Conservation (phyloP, 2,888 invertebrate genomes). For the Adineta ricciae region DNA sequence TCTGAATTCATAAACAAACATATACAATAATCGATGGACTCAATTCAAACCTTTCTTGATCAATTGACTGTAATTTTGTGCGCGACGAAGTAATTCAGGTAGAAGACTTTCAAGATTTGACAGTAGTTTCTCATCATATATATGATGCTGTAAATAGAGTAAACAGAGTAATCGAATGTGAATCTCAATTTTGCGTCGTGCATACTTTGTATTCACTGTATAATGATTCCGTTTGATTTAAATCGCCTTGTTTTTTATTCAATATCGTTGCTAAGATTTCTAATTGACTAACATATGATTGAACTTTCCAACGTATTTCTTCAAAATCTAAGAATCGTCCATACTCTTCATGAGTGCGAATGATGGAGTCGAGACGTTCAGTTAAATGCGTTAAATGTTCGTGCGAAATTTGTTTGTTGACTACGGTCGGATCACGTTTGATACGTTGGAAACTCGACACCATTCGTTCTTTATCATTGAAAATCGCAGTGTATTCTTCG, state of each 20-base stretch:
- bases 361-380: conserved; percentile 58
- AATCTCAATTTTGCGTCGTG: background rate
- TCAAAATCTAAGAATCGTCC: conserved; percentile 44
- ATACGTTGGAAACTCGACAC: background rate
- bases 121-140: conserved; percentile 41
- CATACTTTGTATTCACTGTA: conserved; percentile 44
- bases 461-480: background rate
- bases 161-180: too few species aligned
- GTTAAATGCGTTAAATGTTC: conserved; percentile 51
- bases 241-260: conserved; percentile 73
- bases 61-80: conserved; percentile 50
- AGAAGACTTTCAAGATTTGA: conserved; percentile 43
- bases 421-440: background rate
- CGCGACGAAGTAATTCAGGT: conserved; percentile 39
- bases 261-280: conserved; percentile 77
- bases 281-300: conserved; percentile 78
- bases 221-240: conserved; percentile 42
- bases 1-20: conserved; percentile 48
- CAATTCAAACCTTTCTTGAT: conserved; percentile 54
- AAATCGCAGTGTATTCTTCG: background rate
- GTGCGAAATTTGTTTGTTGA: background rate
- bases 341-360: background rate
- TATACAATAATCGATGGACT: conserved; percentile 3
- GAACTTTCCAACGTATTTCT: conserved; percentile 59
- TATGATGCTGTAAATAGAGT: conserved; percentile 40